Conservation (phyloP, 2,797 vertebrate species). For the Valencia hispanica region DNA sequence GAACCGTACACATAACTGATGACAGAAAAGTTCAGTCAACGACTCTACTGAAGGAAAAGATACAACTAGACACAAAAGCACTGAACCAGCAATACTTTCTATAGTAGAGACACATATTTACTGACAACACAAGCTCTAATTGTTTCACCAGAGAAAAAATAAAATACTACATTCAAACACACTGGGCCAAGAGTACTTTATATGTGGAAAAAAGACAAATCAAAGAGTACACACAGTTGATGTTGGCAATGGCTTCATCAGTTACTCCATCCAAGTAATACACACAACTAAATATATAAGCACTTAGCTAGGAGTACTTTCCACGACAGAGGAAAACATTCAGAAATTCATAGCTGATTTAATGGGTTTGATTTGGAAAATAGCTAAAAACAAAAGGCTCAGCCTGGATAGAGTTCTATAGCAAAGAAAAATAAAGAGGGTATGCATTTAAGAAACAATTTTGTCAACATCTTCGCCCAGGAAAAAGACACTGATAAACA, state of each 20-base stretch:
- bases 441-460: background rate
- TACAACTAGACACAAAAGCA: background rate
- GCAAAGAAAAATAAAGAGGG: background rate
- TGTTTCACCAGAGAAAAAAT: no score
- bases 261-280: no score
- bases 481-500: background rate
- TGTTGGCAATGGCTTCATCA: no score
- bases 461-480: background rate
- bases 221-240: no score
- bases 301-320: background rate
- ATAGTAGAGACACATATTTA: no score
- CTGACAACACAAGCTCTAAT: no score
- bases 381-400: background rate
- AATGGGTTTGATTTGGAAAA: background rate
- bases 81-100: no score
- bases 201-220: no score
- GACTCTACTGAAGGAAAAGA: background rate
- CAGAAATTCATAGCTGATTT: background rate
- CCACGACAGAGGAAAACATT: background rate
- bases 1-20: background rate
- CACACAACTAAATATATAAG: no score
- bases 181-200: no score
- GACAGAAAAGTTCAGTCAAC: background rate
- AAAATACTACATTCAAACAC: no score
- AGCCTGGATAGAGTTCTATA: background rate